Evolutionary conservation across 2,888 invertebrate species (phyloP), one percentile per base, ranked within the genome.

Genomic region (Pachycephus smyrnensis): DNA sequence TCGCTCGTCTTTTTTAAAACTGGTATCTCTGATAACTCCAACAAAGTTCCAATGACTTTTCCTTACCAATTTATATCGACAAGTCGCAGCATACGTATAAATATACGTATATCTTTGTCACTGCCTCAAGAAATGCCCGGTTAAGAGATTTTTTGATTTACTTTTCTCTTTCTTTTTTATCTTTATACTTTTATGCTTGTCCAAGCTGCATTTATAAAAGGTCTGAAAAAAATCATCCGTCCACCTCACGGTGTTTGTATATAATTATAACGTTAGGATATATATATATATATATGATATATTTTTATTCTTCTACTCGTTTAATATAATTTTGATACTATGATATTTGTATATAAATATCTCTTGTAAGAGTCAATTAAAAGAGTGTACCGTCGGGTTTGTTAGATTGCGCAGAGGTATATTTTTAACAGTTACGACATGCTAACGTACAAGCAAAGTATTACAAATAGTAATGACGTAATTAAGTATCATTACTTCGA

Each of bases 221-320:
- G 33, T 71, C 71, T 71, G n/a, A n/a, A 23, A 71, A 33, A 71
- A 71, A 71, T 9, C 23, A 71, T 71, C 71, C 71, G 71, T 71
- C 71, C 71, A 30, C 71, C 71, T 3, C 23, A 32, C 33, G 6
- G 30, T 12, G 11, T 71, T 30, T 71, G 71, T 71, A 71, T 33
- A 71, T 71, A 55, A 55, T 23, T 55, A 55, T 55, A 55, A 55
- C 23, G 15, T 55, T 55, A 30, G 1, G 30, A 31, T n/a, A 32
- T 1, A 12, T 6, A 69, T 6, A 69, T 69, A 69, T 69, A 32
- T 69, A 69, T 30, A 69, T 69, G 12, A 71, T 30, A 71, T 33
- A 71, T 33, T 71, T 33, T 33, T 31, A 71, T 71, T 71, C 23
- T 71, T 71, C 12, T 30, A 30, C n/a, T 31, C 12, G 23, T 55